Base-by-base conservation (phyloP, 2,113 vertebrate species). In the Ceyx margarethae region DNA sequence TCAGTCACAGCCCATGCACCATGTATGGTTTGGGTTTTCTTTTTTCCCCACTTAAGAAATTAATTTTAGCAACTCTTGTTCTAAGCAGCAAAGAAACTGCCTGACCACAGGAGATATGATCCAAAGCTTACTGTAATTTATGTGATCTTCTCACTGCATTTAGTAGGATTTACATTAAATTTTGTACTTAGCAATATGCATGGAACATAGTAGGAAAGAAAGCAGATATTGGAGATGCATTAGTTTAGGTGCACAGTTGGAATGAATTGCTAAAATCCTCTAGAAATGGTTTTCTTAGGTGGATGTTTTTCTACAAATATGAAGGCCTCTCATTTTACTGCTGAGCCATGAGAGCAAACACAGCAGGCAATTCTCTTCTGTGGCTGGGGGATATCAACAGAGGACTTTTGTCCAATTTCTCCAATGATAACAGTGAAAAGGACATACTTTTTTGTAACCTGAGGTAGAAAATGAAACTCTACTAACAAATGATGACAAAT, bases 121-220 rank as follows among this genome's bases (percentile, higher is more conserved):
- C 31, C 71, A 87, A 91, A 81, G 28, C 50, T 68, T n/a, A 51
- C 66, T 68, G 28, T 66, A 85, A 79, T 75, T 88, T 78, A 29
- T 91, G 66, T 68, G 37, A 73, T 76, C 11, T 91, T 87, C 73
- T 67, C 42, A 14, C 21, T 73, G 66, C 54, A 79, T 82, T 93
- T 78, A 89, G 57, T 54, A 81, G 73, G 62, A 88, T 95, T 95
- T 93, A 50, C 58, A 91, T 81, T 86, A 88, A 61, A 73, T 66
- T 91, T 89, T 69, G 7, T 64, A 54, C 58, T 72, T 76, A 81
- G 9, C 3, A 72, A 65, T 72, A 65, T 53, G 11, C 42, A 56
- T 33, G 15, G 14, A 84, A 74, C 3, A 21, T 31, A 35, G 13
- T 25, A 75, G 14, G 10, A n/a, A 15, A 56, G 21, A 78, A 87